Percentiles rank a stretch among this genome's conserved stretches.
phyloP scores from a whole-genome alignment of 1,140 invertebrate genomes.

The Polypedilum pembai region DNA sequence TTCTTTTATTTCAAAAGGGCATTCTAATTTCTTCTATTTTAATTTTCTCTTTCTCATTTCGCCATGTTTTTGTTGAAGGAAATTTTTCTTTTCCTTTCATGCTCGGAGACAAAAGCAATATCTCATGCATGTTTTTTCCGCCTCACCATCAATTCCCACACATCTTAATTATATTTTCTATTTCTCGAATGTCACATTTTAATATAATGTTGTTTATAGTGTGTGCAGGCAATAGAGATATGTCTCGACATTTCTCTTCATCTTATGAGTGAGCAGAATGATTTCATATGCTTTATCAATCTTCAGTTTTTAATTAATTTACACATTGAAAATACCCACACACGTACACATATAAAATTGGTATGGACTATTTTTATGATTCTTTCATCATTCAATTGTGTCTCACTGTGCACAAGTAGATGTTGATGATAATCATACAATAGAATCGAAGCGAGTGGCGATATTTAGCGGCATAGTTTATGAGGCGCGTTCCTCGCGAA shows the following conservation, averaged over 20 bases:
- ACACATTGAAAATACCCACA: no score
- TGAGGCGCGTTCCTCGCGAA: not conserved
- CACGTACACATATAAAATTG: no score
- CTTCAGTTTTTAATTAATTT: no score
- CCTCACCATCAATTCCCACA: conserved; percentile 6
- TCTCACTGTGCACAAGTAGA: not conserved
- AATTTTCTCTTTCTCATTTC: not conserved
- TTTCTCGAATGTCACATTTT: not conserved
- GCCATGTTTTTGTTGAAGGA: not conserved
- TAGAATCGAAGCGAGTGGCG: conserved; percentile 2
- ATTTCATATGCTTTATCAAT: no score
- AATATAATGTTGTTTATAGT: not conserved
- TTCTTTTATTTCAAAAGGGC: conserved; percentile 1
- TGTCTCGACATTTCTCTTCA: not conserved
- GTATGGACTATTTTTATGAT: not conserved
- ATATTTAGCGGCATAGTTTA: not conserved
- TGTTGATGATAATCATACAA: not conserved
- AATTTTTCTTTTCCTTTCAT: not conserved
- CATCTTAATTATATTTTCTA: conserved; percentile 5
- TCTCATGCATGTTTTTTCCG: not conserved
- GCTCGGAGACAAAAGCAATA: not conserved
- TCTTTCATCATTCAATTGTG: not conserved
- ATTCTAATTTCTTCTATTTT: not conserved
- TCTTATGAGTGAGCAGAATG: not conserved
- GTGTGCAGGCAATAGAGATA: not conserved